These are phyloP conservation scores for Camponotus fellah DNA, from an alignment of 2,888 invertebrate genomes.

Conservation along the genomic window DNA sequence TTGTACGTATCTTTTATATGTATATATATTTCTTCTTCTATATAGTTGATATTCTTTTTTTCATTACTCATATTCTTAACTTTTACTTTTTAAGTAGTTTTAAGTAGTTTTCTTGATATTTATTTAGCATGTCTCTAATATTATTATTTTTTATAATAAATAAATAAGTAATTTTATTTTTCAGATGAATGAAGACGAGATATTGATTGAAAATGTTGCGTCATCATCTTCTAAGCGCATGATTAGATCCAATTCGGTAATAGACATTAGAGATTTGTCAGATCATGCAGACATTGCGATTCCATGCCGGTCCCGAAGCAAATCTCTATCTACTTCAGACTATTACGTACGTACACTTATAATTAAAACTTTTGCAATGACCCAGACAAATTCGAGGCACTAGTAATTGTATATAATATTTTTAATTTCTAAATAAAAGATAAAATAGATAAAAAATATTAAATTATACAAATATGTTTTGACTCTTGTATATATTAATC, in stretches of 20 bases:
- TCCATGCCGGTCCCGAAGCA: not conserved
- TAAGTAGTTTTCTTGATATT: not conserved
- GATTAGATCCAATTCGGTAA: slow-evolving; percentile 44
- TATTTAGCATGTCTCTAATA: not conserved
- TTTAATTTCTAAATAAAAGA: not conserved
- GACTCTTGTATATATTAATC: not conserved
- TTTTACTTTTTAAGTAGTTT: not conserved
- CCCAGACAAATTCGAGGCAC: not conserved
- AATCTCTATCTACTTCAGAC: slow-evolving; percentile 6
- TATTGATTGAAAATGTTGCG: not conserved
- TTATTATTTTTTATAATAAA: not conserved
- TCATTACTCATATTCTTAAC: not conserved
- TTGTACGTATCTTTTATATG: not conserved
- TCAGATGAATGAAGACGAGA: not conserved
- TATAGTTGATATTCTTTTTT: not conserved
- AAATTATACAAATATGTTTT: not conserved
- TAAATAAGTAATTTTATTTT: not conserved
- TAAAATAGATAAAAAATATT: not conserved
- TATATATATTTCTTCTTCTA: not conserved
- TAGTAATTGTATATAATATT: not conserved
- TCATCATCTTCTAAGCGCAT: not conserved
- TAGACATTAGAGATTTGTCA: slow-evolving; percentile 18
- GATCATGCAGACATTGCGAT: not conserved
- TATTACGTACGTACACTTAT: slow-evolving; percentile 18
- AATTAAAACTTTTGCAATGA: too few species aligned